These are phyloP conservation scores for Syngnathus floridae DNA, from an alignment of 2,113 vertebrate genomes.

Conservation along the genomic window DNA sequence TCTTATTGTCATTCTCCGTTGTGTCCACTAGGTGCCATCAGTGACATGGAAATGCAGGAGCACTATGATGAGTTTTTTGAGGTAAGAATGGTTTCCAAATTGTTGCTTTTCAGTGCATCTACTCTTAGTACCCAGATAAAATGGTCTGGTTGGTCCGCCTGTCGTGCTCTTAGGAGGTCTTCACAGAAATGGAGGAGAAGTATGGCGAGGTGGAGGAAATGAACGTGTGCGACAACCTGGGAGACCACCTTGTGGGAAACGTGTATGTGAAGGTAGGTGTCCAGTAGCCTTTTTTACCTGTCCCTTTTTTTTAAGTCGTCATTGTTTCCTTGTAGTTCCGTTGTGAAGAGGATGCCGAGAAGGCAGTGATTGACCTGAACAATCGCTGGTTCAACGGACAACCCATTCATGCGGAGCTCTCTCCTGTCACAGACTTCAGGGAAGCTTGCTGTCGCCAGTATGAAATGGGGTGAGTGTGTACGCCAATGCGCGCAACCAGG, in stretches of 20 bases:
- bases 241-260: conserved; percentile 95
- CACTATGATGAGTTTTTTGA: conserved; percentile 98
- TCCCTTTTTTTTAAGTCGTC: not conserved
- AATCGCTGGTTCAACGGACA: conserved; percentile 98
- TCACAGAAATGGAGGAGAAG: conserved; percentile 98
- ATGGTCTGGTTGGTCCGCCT: not conserved
- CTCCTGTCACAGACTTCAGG: conserved; percentile 97
- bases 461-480: conserved; percentile 87
- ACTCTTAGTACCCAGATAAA: not conserved
- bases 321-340: conserved; percentile 74
- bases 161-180: conserved; percentile 79
- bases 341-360: conserved; percentile 92
- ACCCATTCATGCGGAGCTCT: conserved; percentile 95
- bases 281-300: not conserved
- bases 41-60: conserved; percentile 98
- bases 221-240: conserved; percentile 97
- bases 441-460: conserved; percentile 98
- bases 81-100: conserved; percentile 60
- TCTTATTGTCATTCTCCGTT: conserved; percentile 1
- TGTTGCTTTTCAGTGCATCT: not conserved
- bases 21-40: conserved; percentile 81
- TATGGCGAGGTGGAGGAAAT: conserved; percentile 98
- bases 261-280: conserved; percentile 92
- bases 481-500: too few species aligned
- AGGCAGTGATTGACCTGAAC: conserved; percentile 95